Evolutionary conservation across 2,113 vertebrate genomes (phyloP), one percentile per base, ranked within the genome.

Genomic region (Thunnus maccoyii): DNA sequence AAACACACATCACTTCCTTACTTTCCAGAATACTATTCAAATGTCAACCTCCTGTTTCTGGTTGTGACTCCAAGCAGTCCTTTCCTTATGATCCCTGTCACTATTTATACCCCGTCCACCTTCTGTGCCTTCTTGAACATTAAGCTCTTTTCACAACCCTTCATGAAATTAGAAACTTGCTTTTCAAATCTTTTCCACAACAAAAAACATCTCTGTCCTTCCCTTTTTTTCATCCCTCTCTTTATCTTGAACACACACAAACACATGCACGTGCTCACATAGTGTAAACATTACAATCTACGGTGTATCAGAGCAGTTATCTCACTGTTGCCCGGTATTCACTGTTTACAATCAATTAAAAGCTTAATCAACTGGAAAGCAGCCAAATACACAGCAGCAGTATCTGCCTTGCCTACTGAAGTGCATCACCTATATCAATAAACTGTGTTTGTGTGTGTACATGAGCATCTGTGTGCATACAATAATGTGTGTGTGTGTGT

Each of bases 301-400:
- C 36, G 41, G 8, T 50, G 12, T 60, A 46, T 78, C 61, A 61
- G 18, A 15, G 30, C 22, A 48, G 60, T 62, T 48, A 18, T 64
- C 56, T 41, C 17, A 72, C 27, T 30, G 16, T 68, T 9, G 8
- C 30, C 62, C 1, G 5, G n/a, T 60, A 58, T 41, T 62, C n/a
- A 47, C 3, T 79, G 61, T 77, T 85, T 71, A 54, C 63, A 69
- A 52, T 54, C 70, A 81, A 81, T 78, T 68, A 62, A 76, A 86
- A 57, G 41, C 22, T 5, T 47, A 72, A 82, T 84, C 72, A 56
- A 18, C 13, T 76, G 75, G 36, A 76, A 55, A 79, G 56, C 46
- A 50, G 57, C 58, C 61, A 64, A 22, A 69, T 63, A 68, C 5
- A 32, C 17, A 66, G 46, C 4, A 50, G 27, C 41, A 78, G 68